Evolutionary conservation across 2,888 invertebrate species (phyloP).

Genomic region (Stegophylla sp.): DNA sequence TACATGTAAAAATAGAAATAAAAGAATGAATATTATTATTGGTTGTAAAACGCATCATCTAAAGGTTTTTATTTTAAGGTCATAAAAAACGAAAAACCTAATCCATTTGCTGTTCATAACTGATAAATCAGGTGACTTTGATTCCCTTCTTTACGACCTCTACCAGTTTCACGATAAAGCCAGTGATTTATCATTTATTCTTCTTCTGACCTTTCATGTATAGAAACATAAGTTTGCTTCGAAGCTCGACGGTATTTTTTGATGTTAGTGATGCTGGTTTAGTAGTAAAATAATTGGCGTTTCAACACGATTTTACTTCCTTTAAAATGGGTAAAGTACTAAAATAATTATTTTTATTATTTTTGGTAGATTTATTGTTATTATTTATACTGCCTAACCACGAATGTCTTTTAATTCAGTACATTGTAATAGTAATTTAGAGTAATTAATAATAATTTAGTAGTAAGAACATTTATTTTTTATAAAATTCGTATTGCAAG

Average conservation of each 20-base stretch:
- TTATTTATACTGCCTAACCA: no score
- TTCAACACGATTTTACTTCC: constrained; percentile 10
- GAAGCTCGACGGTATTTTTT: constrained; percentile 28
- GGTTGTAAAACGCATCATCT: not conserved
- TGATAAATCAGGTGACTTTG: constrained; percentile 58
- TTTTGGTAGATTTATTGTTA: no score
- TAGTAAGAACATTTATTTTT: no score
- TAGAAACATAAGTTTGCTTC: constrained; percentile 44
- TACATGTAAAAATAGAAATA: constrained; percentile 26
- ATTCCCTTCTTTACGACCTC: constrained; percentile 57
- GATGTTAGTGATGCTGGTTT: constrained; percentile 29
- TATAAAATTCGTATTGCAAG: no score
- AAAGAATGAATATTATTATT: constrained; percentile 34
- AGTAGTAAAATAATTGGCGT: constrained; percentile 13
- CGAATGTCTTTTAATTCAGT: no score
- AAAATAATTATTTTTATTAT: no score
- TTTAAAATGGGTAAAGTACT: constrained; percentile 39
- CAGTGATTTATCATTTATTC: constrained; percentile 51
- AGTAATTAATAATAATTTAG: no score
- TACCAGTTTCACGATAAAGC: constrained; percentile 46
- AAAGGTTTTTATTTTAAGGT: constrained; percentile 53
- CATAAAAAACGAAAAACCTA: constrained; percentile 50
- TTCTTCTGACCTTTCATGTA: constrained; percentile 49
- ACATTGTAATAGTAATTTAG: no score
- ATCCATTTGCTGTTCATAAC: constrained; percentile 48